Conservation (phyloP, 2,888 invertebrate species). For the Apodemia arnacis region DNA sequence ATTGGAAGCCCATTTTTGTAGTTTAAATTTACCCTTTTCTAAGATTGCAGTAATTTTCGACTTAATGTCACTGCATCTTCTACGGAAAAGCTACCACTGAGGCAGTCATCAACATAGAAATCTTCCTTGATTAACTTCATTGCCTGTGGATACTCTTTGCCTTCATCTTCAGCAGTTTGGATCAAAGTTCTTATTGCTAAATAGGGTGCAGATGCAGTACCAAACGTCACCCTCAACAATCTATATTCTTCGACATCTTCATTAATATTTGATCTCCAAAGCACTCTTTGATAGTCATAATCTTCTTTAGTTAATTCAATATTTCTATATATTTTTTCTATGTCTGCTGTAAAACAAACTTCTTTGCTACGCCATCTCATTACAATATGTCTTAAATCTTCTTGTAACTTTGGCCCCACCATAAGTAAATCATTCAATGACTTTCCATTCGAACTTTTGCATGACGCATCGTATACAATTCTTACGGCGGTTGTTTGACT, state of each 20-base stretch:
- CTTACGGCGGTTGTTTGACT: slow-evolving; percentile 76
- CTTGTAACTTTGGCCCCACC: background rate
- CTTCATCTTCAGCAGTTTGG: slow-evolving; percentile 62
- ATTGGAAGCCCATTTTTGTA: too few relatives aligned
- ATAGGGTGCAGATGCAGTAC: slow-evolving; percentile 76
- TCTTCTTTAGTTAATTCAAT: slow-evolving; percentile 14
- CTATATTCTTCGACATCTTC: slow-evolving; percentile 53
- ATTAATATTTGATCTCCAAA: slow-evolving; percentile 10
- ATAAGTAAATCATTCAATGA: slow-evolving; percentile 65
- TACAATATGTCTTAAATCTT: slow-evolving; percentile 27
- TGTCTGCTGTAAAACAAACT: slow-evolving; percentile 2
- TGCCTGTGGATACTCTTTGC: background rate
- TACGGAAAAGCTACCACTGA: too few relatives aligned
- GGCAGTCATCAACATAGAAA: too few relatives aligned
- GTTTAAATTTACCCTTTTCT: too few relatives aligned
- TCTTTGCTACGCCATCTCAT: slow-evolving; percentile 17
- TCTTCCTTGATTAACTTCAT: background rate
- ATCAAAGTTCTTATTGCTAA: slow-evolving; percentile 68
- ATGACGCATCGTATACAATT: slow-evolving; percentile 78
- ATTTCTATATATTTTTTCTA: slow-evolving; percentile 27
- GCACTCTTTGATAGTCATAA: slow-evolving; percentile 16
- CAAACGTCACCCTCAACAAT: slow-evolving; percentile 69
- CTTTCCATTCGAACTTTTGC: slow-evolving; percentile 40
- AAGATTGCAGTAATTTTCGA: too few relatives aligned
- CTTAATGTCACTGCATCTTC: too few relatives aligned